A percentile compares a stretch with the other conserved stretches of the same genome.
Conservation (phyloP, 1,140 invertebrate species). For the Andricus grossulariae region DNA sequence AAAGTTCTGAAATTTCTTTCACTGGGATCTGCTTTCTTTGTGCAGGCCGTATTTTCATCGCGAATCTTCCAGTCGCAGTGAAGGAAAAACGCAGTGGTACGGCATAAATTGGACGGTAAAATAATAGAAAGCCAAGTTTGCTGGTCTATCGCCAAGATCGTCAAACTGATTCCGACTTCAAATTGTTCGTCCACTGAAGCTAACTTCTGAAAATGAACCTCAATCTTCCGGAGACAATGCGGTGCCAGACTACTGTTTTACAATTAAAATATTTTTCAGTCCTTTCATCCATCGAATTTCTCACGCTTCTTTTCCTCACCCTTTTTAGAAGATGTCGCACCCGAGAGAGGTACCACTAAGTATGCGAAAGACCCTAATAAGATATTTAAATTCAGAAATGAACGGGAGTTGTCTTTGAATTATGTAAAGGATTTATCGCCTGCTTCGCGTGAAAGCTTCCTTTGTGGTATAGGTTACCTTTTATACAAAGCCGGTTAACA, state of each 20-base stretch:
- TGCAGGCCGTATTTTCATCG: constrained; percentile 1
- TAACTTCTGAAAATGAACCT: constrained; percentile 23
- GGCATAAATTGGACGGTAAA: constrained; percentile 20
- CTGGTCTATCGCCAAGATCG: constrained; percentile 25
- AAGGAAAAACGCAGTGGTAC: constrained; percentile 2
- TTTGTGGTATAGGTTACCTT: background rate
- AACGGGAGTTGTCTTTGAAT: background rate
- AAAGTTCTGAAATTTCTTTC: constrained; percentile 5
- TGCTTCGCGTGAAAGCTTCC: background rate
- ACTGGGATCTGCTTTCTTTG: constrained; percentile 6
- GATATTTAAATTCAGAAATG: constrained; percentile 2
- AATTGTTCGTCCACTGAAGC: background rate
- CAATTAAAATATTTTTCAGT: constrained; percentile 29
- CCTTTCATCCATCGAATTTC: background rate
- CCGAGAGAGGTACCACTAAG: background rate
- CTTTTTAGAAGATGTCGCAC: background rate
- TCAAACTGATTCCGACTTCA: constrained; percentile 24
- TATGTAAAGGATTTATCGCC: background rate
- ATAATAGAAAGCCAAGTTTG: constrained; percentile 18
- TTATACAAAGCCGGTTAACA: background rate
- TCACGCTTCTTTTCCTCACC: constrained; percentile 4
- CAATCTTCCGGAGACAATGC: constrained; percentile 13
- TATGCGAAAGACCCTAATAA: constrained; percentile 3
- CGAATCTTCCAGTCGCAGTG: constrained; percentile 9
- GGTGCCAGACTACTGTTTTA: constrained; percentile 12